Conservation (phyloP, 2,888 invertebrate species). For the Entomobrya multifasciata region DNA sequence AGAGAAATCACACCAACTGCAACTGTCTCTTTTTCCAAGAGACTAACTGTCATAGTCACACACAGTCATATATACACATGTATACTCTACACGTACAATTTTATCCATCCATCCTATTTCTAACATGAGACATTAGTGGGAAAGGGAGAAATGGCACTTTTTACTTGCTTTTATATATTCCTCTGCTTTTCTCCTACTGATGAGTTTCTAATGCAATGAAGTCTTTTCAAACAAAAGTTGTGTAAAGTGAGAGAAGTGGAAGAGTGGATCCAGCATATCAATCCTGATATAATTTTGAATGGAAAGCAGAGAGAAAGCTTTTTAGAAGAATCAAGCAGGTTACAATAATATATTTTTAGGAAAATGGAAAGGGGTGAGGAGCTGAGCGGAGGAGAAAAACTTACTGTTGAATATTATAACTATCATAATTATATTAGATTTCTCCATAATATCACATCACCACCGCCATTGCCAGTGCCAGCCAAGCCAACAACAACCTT, state of each 20-base stretch:
- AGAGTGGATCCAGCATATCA: too few relatives aligned
- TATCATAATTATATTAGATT: neutral
- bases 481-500: conserved; percentile 36
- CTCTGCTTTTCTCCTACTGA: conserved; percentile 59
- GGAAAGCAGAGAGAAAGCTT: too few relatives aligned
- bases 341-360: conserved; percentile 31
- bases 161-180: conserved; percentile 6
- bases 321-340: conserved; percentile 34
- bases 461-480: too few relatives aligned
- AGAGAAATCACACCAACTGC: conserved; percentile 73
- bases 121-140: too few relatives aligned
- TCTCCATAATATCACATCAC: too few relatives aligned
- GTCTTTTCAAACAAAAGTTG: conserved; percentile 37
- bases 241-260: neutral
- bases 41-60: neutral
- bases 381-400: conserved; percentile 19
- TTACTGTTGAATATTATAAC: conserved; percentile 57
- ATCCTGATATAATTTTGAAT: too few relatives aligned
- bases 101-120: neutral
- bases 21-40: conserved; percentile 54
- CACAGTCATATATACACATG: neutral
- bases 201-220: conserved; percentile 62
- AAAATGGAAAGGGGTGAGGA: neutral
- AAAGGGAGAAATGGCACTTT: conserved; percentile 8
- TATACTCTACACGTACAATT: neutral